Percentiles rank a stretch among this genome's conserved stretches.
Conservation (phyloP, 2,113 vertebrate species). For the Indri indri region DNA sequence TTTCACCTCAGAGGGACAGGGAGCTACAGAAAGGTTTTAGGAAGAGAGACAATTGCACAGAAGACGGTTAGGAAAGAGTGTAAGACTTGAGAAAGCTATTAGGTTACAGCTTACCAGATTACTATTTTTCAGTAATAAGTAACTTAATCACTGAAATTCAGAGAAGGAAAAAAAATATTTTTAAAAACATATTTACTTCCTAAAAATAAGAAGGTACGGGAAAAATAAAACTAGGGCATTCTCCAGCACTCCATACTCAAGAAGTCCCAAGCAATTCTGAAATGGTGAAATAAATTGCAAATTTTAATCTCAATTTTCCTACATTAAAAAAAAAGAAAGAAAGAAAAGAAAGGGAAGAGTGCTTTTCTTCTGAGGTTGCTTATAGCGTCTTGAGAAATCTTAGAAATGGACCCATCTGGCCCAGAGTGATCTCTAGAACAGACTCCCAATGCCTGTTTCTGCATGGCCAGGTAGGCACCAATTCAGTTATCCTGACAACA, state of each 20-base stretch:
- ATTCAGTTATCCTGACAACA: neutral
- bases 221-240: neutral
- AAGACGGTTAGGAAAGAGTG: neutral
- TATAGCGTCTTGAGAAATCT: neutral
- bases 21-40: neutral
- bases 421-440: neutral
- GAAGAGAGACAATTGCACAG: neutral
- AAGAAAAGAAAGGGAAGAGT: too few relatives aligned
- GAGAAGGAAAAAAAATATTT: neutral
- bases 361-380: neutral
- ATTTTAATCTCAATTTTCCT: neutral
- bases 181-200: neutral
- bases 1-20: neutral
- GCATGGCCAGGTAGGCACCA: neutral
- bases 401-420: neutral
- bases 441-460: neutral
- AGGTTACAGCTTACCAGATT: neutral
- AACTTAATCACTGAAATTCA: neutral
- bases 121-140: neutral
- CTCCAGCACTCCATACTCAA: neutral
- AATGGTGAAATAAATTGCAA: neutral
- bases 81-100: neutral
- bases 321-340: neutral
- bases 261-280: slow-evolving; percentile 10
- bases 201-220: neutral